Conservation (phyloP, 2,113 vertebrate genomes). For the Sciurus niger region DNA sequence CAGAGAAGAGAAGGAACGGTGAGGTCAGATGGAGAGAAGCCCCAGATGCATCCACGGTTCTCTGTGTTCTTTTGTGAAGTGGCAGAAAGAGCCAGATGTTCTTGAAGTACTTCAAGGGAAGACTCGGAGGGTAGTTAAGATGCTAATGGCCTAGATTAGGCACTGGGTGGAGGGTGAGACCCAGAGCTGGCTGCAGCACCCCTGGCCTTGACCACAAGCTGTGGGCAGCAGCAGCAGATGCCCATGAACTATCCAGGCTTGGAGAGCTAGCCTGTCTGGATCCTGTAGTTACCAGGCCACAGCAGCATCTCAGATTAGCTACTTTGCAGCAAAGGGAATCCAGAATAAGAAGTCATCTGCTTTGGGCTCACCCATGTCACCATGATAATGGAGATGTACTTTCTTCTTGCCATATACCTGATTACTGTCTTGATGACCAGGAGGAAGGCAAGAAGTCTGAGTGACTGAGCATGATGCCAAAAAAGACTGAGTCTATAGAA, state of each 20-base stretch:
- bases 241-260: neutral
- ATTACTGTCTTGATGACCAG: neutral
- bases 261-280: neutral
- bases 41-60: neutral
- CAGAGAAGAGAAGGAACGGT: neutral
- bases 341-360: neutral
- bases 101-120: neutral
- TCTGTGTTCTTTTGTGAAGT: neutral
- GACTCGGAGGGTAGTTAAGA: neutral
- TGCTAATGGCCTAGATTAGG: neutral
- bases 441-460: neutral
- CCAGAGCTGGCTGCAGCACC: neutral
- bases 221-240: neutral
- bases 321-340: neutral
- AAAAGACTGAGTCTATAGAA: neutral
- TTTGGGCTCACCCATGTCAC: neutral
- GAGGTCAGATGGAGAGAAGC: neutral
- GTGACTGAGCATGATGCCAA: neutral
- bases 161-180: neutral
- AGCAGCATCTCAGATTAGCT: neutral
- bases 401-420: neutral
- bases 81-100: neutral
- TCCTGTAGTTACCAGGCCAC: neutral
- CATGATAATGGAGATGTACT: neutral
- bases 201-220: neutral